These are phyloP conservation scores for Idaea biselata DNA, from an alignment of 2,888 invertebrate genomes.

Conservation along the genomic window DNA sequence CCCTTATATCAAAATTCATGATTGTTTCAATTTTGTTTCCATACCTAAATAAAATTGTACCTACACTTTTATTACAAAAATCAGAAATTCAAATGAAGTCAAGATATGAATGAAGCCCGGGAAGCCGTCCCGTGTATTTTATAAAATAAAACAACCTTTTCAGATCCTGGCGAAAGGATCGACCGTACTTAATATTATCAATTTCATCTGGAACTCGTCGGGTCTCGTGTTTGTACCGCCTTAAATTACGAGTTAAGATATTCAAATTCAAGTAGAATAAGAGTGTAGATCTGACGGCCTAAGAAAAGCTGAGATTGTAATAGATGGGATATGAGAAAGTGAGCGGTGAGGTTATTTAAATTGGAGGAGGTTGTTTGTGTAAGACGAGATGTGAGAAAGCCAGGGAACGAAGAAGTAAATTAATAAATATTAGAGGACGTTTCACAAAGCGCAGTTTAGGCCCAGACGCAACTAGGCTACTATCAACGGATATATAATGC, in stretches of 20 bases:
- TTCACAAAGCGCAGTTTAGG: no score
- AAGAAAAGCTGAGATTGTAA: no score
- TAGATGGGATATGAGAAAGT: no score
- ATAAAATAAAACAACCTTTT: background rate
- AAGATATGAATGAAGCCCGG: background rate
- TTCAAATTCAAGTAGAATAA: background rate
- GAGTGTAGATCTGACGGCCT: background rate
- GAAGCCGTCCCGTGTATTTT: background rate
- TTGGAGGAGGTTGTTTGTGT: no score
- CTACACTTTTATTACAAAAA: background rate
- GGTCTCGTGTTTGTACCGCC: background rate
- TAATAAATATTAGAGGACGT: no score
- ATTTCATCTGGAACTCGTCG: background rate
- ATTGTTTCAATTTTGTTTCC: no score
- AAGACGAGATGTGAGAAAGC: no score
- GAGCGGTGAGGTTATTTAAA: no score
- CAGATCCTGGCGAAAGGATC: background rate
- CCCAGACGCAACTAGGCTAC: no score
- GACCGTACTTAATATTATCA: conserved; percentile 1
- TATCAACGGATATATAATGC: no score
- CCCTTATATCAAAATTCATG: no score
- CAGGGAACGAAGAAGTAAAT: no score
- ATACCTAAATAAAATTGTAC: background rate
- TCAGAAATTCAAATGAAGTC: background rate
- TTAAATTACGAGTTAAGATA: background rate